phyloP scores from a whole-genome alignment of 2,797 vertebrate genomes.

The Chromobotia macracanthus region DNA sequence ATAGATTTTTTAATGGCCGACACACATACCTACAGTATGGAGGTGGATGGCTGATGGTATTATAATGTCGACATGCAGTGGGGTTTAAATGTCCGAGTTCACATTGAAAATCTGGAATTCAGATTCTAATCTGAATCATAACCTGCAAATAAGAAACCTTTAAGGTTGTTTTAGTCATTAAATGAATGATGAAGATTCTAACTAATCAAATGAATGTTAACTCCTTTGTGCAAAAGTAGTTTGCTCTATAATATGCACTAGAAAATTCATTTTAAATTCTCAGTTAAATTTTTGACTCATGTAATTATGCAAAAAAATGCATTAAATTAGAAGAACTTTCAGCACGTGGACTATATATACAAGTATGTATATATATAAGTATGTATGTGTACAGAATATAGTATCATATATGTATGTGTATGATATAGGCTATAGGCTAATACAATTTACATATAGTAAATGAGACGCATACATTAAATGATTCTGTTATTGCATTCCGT shows the following conservation, averaged over 20 bases:
- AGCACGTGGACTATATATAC: neutral
- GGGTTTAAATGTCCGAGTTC: neutral
- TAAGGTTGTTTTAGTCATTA: too few relatives aligned
- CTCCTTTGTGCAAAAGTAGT: too few relatives aligned
- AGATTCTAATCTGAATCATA: too few relatives aligned
- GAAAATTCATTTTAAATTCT: too few relatives aligned
- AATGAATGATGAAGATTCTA: too few relatives aligned
- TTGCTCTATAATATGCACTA: too few relatives aligned
- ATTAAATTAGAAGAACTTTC: neutral
- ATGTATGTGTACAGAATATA: too few relatives aligned
- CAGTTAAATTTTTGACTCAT: too few relatives aligned
- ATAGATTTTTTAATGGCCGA: neutral
- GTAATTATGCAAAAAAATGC: too few relatives aligned
- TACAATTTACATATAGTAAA: neutral
- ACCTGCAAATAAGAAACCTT: too few relatives aligned
- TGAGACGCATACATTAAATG: neutral
- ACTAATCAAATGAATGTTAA: too few relatives aligned
- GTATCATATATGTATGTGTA: neutral
- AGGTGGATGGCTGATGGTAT: neutral
- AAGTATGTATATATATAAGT: neutral
- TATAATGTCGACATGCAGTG: neutral
- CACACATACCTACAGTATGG: neutral
- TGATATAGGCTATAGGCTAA: neutral
- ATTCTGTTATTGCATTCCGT: neutral
- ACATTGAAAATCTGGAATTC: neutral